These are phyloP conservation scores for Ceyx melanurus DNA, from an alignment of 2,113 vertebrate species.

Conservation along the genomic window DNA sequence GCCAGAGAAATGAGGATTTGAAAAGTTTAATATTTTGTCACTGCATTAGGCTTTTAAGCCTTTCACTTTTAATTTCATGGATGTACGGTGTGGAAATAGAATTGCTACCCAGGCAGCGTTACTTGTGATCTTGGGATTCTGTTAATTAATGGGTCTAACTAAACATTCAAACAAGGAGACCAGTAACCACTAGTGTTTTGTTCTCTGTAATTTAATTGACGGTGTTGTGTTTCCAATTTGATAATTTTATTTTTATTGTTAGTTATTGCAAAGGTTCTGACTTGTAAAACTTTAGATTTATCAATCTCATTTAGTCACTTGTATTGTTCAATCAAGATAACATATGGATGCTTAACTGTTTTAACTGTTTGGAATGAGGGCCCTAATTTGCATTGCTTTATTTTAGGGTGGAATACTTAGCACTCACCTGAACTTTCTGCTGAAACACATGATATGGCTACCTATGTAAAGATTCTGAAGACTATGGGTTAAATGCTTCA, in stretches of 20 bases:
- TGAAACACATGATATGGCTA: not conserved
- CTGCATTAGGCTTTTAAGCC: constrained; percentile 18
- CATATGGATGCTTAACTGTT: not conserved
- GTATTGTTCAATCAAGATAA: not conserved
- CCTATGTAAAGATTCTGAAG: not conserved
- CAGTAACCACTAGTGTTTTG: not conserved
- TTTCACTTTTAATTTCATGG: constrained; percentile 16
- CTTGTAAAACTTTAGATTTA: not conserved
- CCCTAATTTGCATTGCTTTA: not conserved
- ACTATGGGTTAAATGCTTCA: not conserved
- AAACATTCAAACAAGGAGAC: not conserved
- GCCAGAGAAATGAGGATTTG: constrained; percentile 34
- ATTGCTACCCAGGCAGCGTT: not conserved
- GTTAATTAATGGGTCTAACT: not conserved
- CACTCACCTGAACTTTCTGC: not conserved
- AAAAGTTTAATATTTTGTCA: constrained; percentile 19
- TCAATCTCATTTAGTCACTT: not conserved
- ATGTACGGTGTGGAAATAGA: not conserved
- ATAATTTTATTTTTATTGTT: not conserved
- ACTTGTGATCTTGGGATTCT: not conserved
- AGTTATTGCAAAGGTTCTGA: not conserved
- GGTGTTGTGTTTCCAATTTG: not conserved
- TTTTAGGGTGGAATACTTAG: not conserved
- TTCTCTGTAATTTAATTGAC: not conserved
- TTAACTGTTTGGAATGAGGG: not conserved